Evolutionary conservation across 1,140 invertebrate species (phyloP), one percentile per base, ranked within the genome.

Genomic region (Lordiphosa collinella): DNA sequence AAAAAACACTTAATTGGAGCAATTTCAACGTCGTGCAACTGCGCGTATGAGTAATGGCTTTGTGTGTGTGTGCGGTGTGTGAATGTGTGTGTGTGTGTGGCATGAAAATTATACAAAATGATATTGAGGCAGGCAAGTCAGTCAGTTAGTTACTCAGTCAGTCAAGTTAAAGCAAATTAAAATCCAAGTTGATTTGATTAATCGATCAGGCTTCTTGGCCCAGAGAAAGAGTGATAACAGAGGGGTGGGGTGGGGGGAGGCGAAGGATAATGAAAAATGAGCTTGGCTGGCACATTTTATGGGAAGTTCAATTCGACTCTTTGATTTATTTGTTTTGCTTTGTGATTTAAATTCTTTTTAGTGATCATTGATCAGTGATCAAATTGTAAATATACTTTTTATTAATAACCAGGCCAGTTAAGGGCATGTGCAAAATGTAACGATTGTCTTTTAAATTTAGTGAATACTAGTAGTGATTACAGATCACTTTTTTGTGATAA

Each of bases 11-110:
- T 79, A 79, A 79, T 79, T 79, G 74, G 74, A 74, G 74, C 74
- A 79, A 79, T 79, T 79, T 79, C 74, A 69, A 80, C 75, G 75
- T 79, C 74, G 74, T 79, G 74, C 74, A 79, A 79, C 74, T 79
- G 75, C 69, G 75, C 74, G 76, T 67, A 74, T 79, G 69, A 70
- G 66, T 70, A 70, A 70, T 70, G 66, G 44, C 58, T 18, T 13
- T n/a, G 14, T 38, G 37, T 35, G 13, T 35, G 40, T 46, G 18
- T 50, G 4, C 43, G 8, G 11, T 18, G 9, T 18, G 31, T 10
- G 3, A 25, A n/a, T 52, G 16, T 37, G 16, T 52, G 47, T 48
- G 22, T 64, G 13, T 72, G 47, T 63, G 57, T 63, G 64, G 74
- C 74, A 78, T 63, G 70, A 68, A 78, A 78, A 78, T 78, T 78